phyloP scores from a whole-genome alignment of 2,888 invertebrate species.

The Axea sp. region DNA sequence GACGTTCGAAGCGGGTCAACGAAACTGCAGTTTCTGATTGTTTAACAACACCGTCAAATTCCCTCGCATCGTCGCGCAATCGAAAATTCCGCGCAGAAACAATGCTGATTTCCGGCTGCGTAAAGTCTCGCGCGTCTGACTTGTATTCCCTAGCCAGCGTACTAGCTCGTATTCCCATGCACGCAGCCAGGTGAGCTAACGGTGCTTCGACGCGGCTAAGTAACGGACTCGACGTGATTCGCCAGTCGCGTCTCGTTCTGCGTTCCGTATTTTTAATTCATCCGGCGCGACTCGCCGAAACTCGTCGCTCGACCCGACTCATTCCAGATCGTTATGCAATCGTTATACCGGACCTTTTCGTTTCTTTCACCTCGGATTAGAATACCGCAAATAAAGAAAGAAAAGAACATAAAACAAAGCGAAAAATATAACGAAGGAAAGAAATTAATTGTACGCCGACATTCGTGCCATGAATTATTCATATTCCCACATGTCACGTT shows the following conservation, averaged over 20 bases:
- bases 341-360: constrained; percentile 7
- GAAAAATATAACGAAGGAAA: too few species aligned
- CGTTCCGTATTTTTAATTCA: constrained; percentile 69
- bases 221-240: constrained; percentile 75
- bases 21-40: too few species aligned
- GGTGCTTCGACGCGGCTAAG: constrained; percentile 78
- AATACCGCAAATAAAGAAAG: constrained; percentile 14
- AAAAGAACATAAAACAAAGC: too few species aligned
- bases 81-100: constrained; percentile 49
- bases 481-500: constrained; percentile 12
- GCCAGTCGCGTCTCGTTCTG: constrained; percentile 34
- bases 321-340: constrained; percentile 34
- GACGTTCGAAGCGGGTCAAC: too few species aligned
- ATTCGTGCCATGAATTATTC: too few species aligned
- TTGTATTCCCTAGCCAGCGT: too few species aligned
- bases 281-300: constrained; percentile 49
- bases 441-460: too few species aligned
- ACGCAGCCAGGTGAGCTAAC: constrained; percentile 78
- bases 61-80: constrained; percentile 41
- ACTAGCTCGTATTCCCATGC: constrained; percentile 73
- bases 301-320: constrained; percentile 34
- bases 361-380: constrained; percentile 19
- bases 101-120: constrained; percentile 52
- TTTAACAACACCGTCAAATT: constrained; percentile 26
- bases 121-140: constrained; percentile 47